phyloP scores from a whole-genome alignment of 2,113 vertebrate species.

The Pandion haliaetus region DNA sequence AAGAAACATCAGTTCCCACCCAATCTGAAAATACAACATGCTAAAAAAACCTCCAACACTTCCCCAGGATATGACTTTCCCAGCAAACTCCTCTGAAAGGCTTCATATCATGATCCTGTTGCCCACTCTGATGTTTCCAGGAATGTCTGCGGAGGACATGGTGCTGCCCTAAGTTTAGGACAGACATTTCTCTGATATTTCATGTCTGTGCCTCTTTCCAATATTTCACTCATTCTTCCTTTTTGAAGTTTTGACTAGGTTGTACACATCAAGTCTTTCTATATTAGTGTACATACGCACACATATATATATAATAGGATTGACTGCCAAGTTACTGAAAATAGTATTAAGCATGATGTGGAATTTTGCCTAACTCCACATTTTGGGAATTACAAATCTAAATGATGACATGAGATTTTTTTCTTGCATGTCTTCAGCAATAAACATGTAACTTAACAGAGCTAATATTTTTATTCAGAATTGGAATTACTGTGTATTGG shows the following conservation, averaged over 20 bases:
- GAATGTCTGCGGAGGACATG: not conserved
- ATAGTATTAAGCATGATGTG: not conserved
- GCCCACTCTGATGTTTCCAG: not conserved
- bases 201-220: not conserved
- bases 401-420: not conserved
- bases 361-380: not conserved
- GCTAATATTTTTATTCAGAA: not conserved
- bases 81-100: not conserved
- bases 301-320: not conserved
- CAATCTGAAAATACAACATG: not conserved
- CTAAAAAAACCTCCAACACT: not conserved
- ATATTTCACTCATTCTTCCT: not conserved
- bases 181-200: not conserved
- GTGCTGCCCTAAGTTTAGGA: not conserved
- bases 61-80: not conserved
- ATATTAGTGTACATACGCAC: not conserved
- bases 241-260: not conserved
- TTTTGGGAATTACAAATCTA: not conserved
- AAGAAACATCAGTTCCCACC: not conserved
- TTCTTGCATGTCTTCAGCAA: not conserved
- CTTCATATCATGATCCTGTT: not conserved
- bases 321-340: not conserved
- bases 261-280: not conserved
- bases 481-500: not conserved
- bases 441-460: not conserved